Evolutionary conservation across 2,888 invertebrate genomes (phyloP), one percentile per base, ranked within the genome.

Genomic region (Linyphia triangularis): DNA sequence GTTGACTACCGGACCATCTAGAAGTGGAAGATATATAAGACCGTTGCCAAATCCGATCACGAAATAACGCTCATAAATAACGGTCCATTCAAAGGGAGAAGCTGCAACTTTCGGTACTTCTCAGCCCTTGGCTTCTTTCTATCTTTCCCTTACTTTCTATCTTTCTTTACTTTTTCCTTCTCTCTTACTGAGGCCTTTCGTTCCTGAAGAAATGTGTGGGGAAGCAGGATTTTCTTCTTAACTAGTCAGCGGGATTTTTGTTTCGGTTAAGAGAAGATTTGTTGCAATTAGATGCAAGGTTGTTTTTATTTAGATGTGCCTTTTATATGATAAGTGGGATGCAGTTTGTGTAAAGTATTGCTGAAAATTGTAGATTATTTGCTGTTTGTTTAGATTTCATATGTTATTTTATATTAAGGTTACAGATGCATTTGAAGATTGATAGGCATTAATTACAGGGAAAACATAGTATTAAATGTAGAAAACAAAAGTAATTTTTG

Each of bases 1-100:
- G 78, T 78, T 78, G 78, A 40, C 78, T 26, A n/a, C 26, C 22
- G 30, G 22, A 51, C 19, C 79, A 57, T 26, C 43, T 10, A 10
- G 33, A 9, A 57, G 24, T 43, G 61, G 43, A 51, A 51, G 9
- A 16, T 40, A 79, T 43, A 79, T 51, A 81, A 81, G 79, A 57
- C 79, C 79, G 69, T 81, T 81, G 79, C 79, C 79, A 67, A 81
- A 59, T 57, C 79, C 30, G 67, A 79, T 79, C 79, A 81, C 79
- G 79, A 57, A 81, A 69, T 57, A 69, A 81, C 65, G 30, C 79
- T 69, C 69, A 81, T 81, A 81, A 81, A 81, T 81, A 81, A 81
- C 79, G 67, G 22, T 19, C 69, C 79, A 69, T 81, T 69, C 67
- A 19, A 69, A 19, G 43, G 40, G 26, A 43, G 79, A 22, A 16